Evolutionary conservation across 2,797 vertebrate genomes (phyloP).

Genomic region (Falco biarmicus): DNA sequence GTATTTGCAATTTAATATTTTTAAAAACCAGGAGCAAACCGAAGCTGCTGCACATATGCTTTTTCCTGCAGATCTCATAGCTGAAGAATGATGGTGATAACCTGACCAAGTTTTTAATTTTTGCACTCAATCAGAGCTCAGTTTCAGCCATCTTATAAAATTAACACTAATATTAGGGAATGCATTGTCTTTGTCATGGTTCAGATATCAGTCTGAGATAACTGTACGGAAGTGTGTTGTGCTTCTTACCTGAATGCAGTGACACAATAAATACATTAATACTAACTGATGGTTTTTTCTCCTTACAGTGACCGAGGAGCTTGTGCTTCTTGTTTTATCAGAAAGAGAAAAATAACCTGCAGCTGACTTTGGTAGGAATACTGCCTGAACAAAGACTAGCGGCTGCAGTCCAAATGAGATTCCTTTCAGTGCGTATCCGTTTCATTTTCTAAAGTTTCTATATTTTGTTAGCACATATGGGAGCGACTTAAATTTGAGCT

Average conservation of each 20-base stretch:
- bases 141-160: background rate
- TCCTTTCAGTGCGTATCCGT: background rate
- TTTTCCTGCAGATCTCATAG: background rate
- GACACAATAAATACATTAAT: background rate
- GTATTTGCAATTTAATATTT: slow-evolving; percentile 18
- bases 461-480: background rate
- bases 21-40: background rate
- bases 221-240: background rate
- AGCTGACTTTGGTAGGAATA: background rate
- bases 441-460: background rate
- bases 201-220: background rate
- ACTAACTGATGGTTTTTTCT: background rate
- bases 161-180: background rate
- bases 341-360: background rate
- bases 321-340: background rate
- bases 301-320: background rate
- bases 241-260: background rate
- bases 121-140: background rate
- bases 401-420: background rate
- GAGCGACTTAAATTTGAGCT: background rate
- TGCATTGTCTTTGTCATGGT: background rate
- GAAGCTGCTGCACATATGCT: background rate
- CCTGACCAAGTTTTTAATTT: background rate
- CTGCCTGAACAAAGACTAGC: background rate
- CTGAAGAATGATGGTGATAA: background rate